Evolutionary conservation across 64 coral and sea anemone species (phyloP).

Genomic region (Montipora cactus): DNA sequence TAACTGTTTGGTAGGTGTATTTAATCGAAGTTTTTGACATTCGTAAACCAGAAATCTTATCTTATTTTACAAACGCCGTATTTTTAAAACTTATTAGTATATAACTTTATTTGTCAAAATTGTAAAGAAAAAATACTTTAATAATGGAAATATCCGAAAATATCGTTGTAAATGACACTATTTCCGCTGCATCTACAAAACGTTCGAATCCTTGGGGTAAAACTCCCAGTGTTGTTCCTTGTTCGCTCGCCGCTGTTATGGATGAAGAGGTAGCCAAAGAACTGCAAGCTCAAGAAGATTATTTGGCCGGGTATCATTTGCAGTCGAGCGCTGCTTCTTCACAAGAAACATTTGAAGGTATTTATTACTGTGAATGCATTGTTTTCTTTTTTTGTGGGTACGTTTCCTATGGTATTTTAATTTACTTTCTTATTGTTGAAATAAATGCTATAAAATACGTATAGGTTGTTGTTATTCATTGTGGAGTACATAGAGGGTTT

Average conservation of each 20-base stretch:
- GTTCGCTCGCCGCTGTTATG: conserved; percentile 82
- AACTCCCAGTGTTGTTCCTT: conserved; percentile 30
- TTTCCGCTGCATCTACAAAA: conserved; percentile 18
- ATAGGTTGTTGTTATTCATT: too few species aligned
- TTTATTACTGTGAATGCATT: background rate
- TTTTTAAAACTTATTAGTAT: background rate
- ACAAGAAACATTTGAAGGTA: conserved; percentile 32
- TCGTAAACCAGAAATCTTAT: background rate
- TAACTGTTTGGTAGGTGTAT: background rate
- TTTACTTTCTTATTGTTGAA: too few species aligned
- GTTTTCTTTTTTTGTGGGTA: background rate
- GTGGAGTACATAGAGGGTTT: too few species aligned
- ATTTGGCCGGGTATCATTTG: conserved; percentile 7
- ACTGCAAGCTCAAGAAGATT: conserved; percentile 83
- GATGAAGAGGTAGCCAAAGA: conserved; percentile 96
- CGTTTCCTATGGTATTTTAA: too few species aligned
- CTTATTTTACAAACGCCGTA: background rate
- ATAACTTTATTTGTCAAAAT: background rate
- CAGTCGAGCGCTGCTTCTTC: background rate
- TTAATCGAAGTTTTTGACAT: background rate
- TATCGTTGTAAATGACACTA: conserved; percentile 64
- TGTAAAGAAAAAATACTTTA: conserved; percentile 47
- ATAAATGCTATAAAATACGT: too few species aligned
- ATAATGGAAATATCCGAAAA: conserved; percentile 92
- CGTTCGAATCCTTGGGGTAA: conserved; percentile 76